These are phyloP conservation scores for Thymelicus sylvestris DNA, from an alignment of 2,888 invertebrate species.

Conservation along the genomic window DNA sequence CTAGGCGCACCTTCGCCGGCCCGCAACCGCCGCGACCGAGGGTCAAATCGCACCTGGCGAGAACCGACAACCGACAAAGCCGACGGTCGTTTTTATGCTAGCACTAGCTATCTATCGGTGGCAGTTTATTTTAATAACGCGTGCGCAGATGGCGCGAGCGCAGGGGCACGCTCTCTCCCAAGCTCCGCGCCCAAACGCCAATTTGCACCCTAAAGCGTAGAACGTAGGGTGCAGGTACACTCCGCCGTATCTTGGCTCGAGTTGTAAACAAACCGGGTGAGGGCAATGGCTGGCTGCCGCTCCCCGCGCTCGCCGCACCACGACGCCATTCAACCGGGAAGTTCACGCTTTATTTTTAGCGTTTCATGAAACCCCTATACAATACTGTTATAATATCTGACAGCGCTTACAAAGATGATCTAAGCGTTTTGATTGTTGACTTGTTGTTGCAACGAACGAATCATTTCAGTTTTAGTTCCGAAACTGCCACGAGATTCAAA, in stretches of 20 bases:
- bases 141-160: slow-evolving; percentile 78
- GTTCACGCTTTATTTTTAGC: slow-evolving; percentile 83
- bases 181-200: slow-evolving; percentile 44
- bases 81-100: slow-evolving; percentile 29
- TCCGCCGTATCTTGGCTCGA: slow-evolving; percentile 54
- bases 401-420: slow-evolving; percentile 1
- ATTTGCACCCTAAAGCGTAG: slow-evolving; percentile 64
- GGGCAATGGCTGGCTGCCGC: slow-evolving; percentile 82
- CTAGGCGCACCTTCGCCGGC: slow-evolving; percentile 61
- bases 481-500: background rate
- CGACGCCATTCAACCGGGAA: slow-evolving; percentile 84
- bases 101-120: slow-evolving; percentile 59
- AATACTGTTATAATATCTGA: slow-evolving; percentile 15
- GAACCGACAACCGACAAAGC: slow-evolving; percentile 41
- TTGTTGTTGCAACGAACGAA: background rate
- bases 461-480: slow-evolving; percentile 1
- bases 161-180: slow-evolving; percentile 48
- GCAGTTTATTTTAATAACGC: slow-evolving; percentile 79
- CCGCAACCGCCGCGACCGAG: slow-evolving; percentile 44
- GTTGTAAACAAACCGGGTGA: slow-evolving; percentile 83
- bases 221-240: slow-evolving; percentile 66
- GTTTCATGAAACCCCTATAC: slow-evolving; percentile 63
- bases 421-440: background rate
- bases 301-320: slow-evolving; percentile 71
- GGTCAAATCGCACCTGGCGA: slow-evolving; percentile 74